Percentiles rank a stretch among this genome's conserved stretches.
These are phyloP conservation scores for Diaperis boleti DNA, from an alignment of 2,888 invertebrate species.

Conservation along the genomic window DNA sequence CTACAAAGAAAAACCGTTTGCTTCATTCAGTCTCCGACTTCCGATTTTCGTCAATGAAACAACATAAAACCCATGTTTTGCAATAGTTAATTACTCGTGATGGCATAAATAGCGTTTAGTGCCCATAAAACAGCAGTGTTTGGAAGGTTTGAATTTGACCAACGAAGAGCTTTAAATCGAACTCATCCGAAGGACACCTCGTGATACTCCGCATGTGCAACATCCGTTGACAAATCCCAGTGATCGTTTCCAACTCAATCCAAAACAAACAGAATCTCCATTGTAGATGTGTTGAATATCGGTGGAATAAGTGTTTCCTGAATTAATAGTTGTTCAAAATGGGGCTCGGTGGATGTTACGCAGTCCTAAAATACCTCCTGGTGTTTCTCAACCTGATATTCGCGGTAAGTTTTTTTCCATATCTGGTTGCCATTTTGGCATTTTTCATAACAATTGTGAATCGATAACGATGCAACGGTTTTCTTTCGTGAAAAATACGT, in stretches of 20 bases:
- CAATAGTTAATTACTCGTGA: not conserved
- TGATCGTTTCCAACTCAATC: slow-evolving; percentile 29
- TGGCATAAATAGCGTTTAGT: not conserved
- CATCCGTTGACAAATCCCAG: slow-evolving; percentile 34
- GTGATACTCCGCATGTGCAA: slow-evolving; percentile 21
- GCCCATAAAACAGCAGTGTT: not conserved
- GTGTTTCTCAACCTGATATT: slow-evolving; percentile 80
- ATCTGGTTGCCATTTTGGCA: slow-evolving; percentile 53
- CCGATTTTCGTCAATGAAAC: not conserved
- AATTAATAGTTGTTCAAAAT: slow-evolving; percentile 62
- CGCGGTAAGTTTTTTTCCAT: slow-evolving; percentile 72
- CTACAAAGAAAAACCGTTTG: too few species aligned
- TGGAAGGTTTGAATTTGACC: not conserved
- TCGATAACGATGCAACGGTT: slow-evolving; percentile 8
- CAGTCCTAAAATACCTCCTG: slow-evolving; percentile 78
- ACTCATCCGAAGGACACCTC: slow-evolving; percentile 12
- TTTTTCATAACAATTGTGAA: slow-evolving; percentile 27
- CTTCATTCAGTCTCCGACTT: not conserved
- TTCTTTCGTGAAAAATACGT: not conserved
- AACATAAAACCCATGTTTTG: not conserved
- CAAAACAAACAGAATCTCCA: slow-evolving; percentile 33
- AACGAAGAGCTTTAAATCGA: slow-evolving; percentile 9
- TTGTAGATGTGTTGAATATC: slow-evolving; percentile 17
- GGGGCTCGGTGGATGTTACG: slow-evolving; percentile 79
- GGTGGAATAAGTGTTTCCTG: slow-evolving; percentile 4